Percentiles rank a stretch among this genome's conserved stretches.
phyloP scores from a whole-genome alignment of 2,888 invertebrate genomes.

The Bimastos eiseni region DNA sequence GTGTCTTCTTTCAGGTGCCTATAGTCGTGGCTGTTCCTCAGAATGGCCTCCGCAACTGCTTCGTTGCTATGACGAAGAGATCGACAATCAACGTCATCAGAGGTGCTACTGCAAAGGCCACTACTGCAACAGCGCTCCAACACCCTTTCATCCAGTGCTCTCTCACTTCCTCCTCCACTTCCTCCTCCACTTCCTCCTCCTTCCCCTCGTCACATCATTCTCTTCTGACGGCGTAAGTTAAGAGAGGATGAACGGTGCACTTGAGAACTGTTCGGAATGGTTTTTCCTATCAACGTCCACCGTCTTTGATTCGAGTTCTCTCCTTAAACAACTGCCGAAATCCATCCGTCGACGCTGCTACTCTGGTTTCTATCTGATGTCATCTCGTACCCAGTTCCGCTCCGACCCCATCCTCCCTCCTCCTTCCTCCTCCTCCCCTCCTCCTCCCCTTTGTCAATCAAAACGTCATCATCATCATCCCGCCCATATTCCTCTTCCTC shows the following conservation, averaged over 20 bases:
- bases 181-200: not conserved
- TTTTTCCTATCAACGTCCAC: too few relatives aligned
- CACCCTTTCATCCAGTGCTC: not conserved
- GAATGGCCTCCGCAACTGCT: not conserved
- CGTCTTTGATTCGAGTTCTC: too few relatives aligned
- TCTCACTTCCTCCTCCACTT: not conserved
- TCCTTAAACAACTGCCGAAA: too few relatives aligned
- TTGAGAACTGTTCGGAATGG: too few relatives aligned
- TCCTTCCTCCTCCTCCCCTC: too few relatives aligned
- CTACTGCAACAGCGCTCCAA: slow-evolving; percentile 6
- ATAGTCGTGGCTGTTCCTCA: not conserved
- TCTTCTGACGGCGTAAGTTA: not conserved
- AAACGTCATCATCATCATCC: too few relatives aligned
- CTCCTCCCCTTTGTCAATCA: too few relatives aligned
- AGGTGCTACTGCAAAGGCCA: slow-evolving; percentile 22
- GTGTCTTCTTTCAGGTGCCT: not conserved
- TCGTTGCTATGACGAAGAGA: not conserved
- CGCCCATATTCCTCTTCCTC: too few relatives aligned
- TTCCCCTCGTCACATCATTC: not conserved
- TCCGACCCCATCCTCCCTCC: too few relatives aligned
- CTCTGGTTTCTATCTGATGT: not conserved
- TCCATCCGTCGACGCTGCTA: not conserved
- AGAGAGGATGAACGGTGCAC: too few relatives aligned
- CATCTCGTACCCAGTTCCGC: not conserved
- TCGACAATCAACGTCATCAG: not conserved